Base-by-base conservation (phyloP, 2,888 invertebrate genomes). In the Cataglyphis livida region DNA sequence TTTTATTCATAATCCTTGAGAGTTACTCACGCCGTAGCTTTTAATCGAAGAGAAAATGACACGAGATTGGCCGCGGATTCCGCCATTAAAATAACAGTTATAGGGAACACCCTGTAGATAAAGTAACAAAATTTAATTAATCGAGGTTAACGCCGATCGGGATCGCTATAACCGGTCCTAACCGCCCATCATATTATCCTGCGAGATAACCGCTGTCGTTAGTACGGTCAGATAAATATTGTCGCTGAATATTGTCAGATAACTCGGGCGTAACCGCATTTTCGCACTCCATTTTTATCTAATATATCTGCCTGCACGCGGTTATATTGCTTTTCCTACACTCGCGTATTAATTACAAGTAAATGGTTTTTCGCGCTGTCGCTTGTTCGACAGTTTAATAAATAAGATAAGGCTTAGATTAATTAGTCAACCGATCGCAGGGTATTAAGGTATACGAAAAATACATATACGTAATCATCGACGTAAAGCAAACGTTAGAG, bases 111-210 rank as follows among this genome's bases (percentile, higher is more conserved):
- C 41, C 68, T 38, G 59, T 78, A 59, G 59, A 78, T 25, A 18
- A 54, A 59, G 70, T 44, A 70, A 78, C 78, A 59, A 78, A 70
- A 70, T 78, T 44, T 78, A 70, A 78, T 78, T 78, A 78, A 78
- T 70, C 70, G 57, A 70, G 44, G 59, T 78, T 78, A 78, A 32
- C 70, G 57, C 70, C 59, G 59, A 78, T 78, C 21, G 78, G 68
- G 32, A 68, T 70, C 21, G 59, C 59, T 32, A 59, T 25, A 44
- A 78, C 57, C 70, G 78, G 78, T 70, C 44, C 57, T 44, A 59
- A 78, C 78, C 70, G 57, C 78, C 35, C 70, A 70, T 78, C 78
- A 44, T 78, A 59, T 78, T 78, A 78, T 44, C 41, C 57, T 12
- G 35, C 59, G 32, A 78, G 57, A 78, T 78, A 70, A 59, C 57